These are phyloP conservation scores for Arenicola marina DNA, from an alignment of 2,888 invertebrate species.

Conservation along the genomic window DNA sequence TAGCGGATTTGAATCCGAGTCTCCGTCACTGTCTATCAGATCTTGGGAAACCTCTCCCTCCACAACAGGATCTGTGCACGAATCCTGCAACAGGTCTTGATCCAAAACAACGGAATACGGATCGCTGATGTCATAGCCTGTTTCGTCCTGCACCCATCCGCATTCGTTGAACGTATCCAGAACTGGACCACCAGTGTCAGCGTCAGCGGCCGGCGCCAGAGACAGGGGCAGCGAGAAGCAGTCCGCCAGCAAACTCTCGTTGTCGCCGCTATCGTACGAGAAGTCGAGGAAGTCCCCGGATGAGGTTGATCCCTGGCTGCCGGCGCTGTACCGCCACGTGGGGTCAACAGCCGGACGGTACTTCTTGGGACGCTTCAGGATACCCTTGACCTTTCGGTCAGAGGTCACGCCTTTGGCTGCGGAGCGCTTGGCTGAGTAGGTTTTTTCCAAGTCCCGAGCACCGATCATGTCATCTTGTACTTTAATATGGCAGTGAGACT, in stretches of 20 bases:
- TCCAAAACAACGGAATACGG: neutral
- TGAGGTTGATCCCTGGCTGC: conserved; percentile 54
- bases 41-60: neutral
- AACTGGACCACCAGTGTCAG: too few species aligned
- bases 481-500: too few species aligned
- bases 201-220: neutral
- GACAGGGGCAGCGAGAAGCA: neutral
- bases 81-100: neutral
- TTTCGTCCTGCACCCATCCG: too few species aligned
- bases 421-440: too few species aligned
- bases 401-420: neutral
- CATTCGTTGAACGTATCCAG: too few species aligned
- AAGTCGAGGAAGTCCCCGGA: conserved; percentile 57
- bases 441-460: too few species aligned
- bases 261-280: conserved; percentile 54
- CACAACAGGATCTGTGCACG: too few species aligned
- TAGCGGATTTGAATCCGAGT: too few species aligned
- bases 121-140: too few species aligned
- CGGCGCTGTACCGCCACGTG: conserved; percentile 49
- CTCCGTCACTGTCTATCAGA: too few species aligned
- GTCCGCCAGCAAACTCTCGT: conserved; percentile 25
- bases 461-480: neutral
- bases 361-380: conserved; percentile 40
- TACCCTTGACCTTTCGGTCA: conserved; percentile 34
- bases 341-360: conserved; percentile 33